A percentile compares a stretch with the other conserved stretches of the same genome.
phyloP scores from a whole-genome alignment of 53 echinoderm and acorn worm genomes.

The Luidia sarsii region DNA sequence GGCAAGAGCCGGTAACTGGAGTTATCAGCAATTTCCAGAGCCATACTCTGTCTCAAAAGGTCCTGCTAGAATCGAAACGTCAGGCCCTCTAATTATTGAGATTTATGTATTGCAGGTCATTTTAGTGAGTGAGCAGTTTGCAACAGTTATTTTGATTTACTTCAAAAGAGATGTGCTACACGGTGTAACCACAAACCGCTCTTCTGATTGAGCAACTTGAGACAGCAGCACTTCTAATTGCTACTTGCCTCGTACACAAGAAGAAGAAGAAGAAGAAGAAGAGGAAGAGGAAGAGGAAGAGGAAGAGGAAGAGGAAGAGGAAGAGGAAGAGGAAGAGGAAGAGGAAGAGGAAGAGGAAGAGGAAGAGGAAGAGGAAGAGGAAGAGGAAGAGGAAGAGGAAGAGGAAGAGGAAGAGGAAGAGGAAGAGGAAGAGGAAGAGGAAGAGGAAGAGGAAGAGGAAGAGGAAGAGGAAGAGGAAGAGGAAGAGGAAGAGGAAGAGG shows the following conservation, averaged over 20 bases:
- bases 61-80: too few species aligned
- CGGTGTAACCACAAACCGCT: not conserved
- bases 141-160: too few species aligned
- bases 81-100: too few species aligned
- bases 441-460: slow-evolving; percentile 15
- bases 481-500: slow-evolving; percentile 12
- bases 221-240: too few species aligned
- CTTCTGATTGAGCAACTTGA: too few species aligned
- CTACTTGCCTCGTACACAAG: too few species aligned
- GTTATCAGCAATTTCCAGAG: too few species aligned
- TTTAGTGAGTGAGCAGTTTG: too few species aligned
- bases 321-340: slow-evolving; percentile 15
- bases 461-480: slow-evolving; percentile 16
- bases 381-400: slow-evolving; percentile 15
- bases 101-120: too few species aligned
- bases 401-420: slow-evolving; percentile 16
- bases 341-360: slow-evolving; percentile 16
- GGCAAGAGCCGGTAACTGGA: too few species aligned
- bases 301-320: slow-evolving; percentile 12
- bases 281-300: slow-evolving; percentile 16
- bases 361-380: slow-evolving; percentile 12
- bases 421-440: slow-evolving; percentile 12
- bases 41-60: too few species aligned
- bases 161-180: too few species aligned
- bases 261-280: slow-evolving; percentile 25